Base-by-base conservation (phyloP, 1,140 invertebrate species). In the Orius laevigatus region DNA sequence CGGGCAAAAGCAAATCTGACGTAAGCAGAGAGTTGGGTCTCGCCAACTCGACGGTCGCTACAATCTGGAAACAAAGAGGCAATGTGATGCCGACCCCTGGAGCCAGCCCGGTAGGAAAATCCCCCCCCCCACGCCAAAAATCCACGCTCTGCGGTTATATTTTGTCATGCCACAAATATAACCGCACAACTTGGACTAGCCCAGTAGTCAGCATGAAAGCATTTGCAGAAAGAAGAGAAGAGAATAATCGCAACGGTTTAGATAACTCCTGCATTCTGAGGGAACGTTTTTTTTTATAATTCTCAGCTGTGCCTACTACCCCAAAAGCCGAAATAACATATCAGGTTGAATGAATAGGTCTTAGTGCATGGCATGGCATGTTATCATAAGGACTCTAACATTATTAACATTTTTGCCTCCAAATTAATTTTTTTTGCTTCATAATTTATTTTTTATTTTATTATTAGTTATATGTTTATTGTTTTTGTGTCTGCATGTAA, bases 31-130 rank as follows among this genome's bases (percentile, higher is more conserved):
- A 69, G 56, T 63, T 73, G 53, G 71, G 71, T 47, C 63, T 72
- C 56, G 70, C 70, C 44, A 72, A 70, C 61, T 71, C 70, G 48
- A 73, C 71, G 53, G 71, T 72, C 12, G 71, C 70, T 16, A 73
- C 71, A 32, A 73, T 73, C 55, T 73, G 71, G 71, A 73, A 73
- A 60, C 71, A 73, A 56, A 69, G 71, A 41, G 66, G 70, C 57
- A 49, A 53, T 42, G 54, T 56, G 12, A 52, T 49, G 48, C 54
- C 54, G 14, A 56, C 49, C 14, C 55, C 52, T 52, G 55, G 55
- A 39, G 51, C 54, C 14, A 48, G 40, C 32, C 39, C 49, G 53
- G 54, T 55, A 55, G 48, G 54, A 36, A 50, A 34, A 25, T 14
- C 49, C 40, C 19, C 19, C 43, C 43, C 32, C 32, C 25, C 36